A percentile compares a stretch with the other conserved stretches of the same genome.
Evolutionary conservation across 2,888 invertebrate genomes (phyloP).

Genomic region (Trachelus tabidus): DNA sequence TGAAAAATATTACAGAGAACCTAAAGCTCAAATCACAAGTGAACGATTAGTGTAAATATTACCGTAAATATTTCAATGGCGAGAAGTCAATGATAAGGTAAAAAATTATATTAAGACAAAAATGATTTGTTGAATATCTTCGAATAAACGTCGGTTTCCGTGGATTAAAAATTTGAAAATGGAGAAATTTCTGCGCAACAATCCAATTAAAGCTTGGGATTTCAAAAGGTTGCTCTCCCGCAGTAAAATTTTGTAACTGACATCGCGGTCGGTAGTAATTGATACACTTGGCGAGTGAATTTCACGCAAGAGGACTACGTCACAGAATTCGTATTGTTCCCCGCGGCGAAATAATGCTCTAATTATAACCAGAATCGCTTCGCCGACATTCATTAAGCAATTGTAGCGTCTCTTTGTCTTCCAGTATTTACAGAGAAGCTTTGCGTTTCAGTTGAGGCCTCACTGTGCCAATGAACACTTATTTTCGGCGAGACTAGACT

Average conservation of each 20-base stretch:
- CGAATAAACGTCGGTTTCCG: background rate
- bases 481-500: conserved; percentile 12
- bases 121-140: background rate
- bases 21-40: background rate
- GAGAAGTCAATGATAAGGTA: background rate
- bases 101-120: background rate
- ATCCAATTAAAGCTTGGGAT: background rate
- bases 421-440: background rate
- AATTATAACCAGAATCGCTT: conserved; percentile 8
- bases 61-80: background rate
- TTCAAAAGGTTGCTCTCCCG: background rate
- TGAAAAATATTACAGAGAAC: background rate
- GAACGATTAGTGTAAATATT: too few species aligned
- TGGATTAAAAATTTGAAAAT: background rate
- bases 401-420: background rate
- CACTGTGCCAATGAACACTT: conserved; percentile 3
- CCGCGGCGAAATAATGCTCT: conserved; percentile 8
- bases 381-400: conserved; percentile 7
- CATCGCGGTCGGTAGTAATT: background rate
- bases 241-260: background rate
- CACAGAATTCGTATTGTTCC: background rate
- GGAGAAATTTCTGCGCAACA: background rate
- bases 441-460: background rate
- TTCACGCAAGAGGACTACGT: too few species aligned
- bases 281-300: background rate